Evolutionary conservation across 1,140 invertebrate species (phyloP), one percentile per base, ranked within the genome.

Genomic region (Lordiphosa clarofinis): DNA sequence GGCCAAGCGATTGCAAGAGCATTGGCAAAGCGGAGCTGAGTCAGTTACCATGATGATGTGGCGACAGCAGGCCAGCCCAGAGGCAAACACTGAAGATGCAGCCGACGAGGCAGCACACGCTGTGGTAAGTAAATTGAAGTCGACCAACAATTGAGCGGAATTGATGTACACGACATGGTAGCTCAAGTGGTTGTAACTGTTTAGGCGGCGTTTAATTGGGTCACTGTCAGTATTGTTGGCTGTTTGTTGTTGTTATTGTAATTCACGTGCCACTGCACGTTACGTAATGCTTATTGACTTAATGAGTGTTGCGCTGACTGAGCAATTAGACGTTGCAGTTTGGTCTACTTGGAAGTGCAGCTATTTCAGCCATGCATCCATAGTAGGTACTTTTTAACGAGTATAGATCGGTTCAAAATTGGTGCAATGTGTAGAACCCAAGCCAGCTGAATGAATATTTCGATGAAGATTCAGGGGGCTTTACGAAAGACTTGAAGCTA

Each of bases 1-100:
- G 56, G 89, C 89, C 52, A 71, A 42, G 10, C 73, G 60, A 47
- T 54, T 89, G 39, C 74, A 74, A 19, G 75, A 86, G 11, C 87
- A 88, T 62, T 88, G 87, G 87, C 69, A 74, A 37, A 82, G 67
- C 56, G 87, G 86, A n/a, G 86, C 78, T 33, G 67, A 73, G 15
- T 56, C 64, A 38, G 86, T 76, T 7, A 81, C 62, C n/a, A 68
- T 89, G 59, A 68, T 86, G 47, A 82, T 89, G 67, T 89, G 87
- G 87, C 86, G 87, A 33, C 76, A 82, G 13, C 63, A 73, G 43
- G 56, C 58, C 10, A 65, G 7, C 39, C 24, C 39, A 5, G 31
- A 33, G 0, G n/a, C 49, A 11, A 31, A 33, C 0, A 55, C 24
- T 7, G 76, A 72, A 12, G 72, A 82, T 61, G 49, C 73, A 28